Base-by-base conservation (phyloP, 2,888 invertebrate species). In the Perithous albicinctus region DNA sequence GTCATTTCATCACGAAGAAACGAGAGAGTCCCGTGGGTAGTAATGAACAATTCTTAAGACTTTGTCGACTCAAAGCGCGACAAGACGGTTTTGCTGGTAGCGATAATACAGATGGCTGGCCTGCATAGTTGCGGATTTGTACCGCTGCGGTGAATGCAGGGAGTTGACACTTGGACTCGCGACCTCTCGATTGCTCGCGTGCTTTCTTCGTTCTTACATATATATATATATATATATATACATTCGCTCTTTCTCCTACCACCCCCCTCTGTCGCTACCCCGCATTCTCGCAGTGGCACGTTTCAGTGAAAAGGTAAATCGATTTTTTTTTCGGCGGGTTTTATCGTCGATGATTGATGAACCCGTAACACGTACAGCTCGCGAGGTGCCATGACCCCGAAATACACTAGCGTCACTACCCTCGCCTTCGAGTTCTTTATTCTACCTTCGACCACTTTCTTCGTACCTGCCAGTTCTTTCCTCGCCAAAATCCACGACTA, bases 311-410 rank as follows among this genome's bases (percentile, higher is more conserved):
- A 88, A 86, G 87, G 85, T 87, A 85, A 86, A 89, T 86, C 86
- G 86, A 87, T 86, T 46, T 73, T 48, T n/a, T 63, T 38, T 46
- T 41, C 64, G 85, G 86, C 83, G 83, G 84, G 86, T 85, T 89
- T 89, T 88, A 90, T 90, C 89, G 88, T 29, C 84, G 85, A 87
- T 90, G 91, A 91, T 91, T 89, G 89, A 91, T 90, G 90, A 88
- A 89, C 86, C 86, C 80, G 75, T 78, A 69, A 67, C 70, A 73
- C 48, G 66, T 74, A 79, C 67, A 63, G 67, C 48, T 56, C 18
- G 48, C 66, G 20, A 64, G 70, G 67, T 74, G 63, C 35, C 63
- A 73, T 29, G 38, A 63, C 48, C 59, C 48, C 63, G 41, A 64
- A 63, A 46, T 70, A 67, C 54, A 73, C 18, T 23, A 32, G 29